Evolutionary conservation across 2,888 invertebrate genomes (phyloP).

Genomic region (Sesia apiformis): DNA sequence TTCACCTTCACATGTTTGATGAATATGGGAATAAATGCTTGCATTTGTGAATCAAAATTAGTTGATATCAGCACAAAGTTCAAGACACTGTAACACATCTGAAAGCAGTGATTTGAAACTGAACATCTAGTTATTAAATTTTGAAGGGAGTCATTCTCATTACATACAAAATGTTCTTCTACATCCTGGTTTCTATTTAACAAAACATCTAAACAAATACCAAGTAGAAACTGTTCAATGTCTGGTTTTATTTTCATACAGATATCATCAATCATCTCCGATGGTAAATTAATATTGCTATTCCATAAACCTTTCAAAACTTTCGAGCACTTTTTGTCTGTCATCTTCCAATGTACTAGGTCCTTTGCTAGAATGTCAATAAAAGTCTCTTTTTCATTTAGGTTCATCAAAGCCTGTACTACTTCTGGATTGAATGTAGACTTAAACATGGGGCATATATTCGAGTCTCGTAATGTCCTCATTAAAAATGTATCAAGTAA

Average conservation of each 20-base stretch:
- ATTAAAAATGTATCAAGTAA: slow-evolving; percentile 45
- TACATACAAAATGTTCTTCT: slow-evolving; percentile 17
- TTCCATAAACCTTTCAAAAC: slow-evolving; percentile 41
- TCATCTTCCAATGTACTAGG: slow-evolving; percentile 33
- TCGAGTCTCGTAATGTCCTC: slow-evolving; percentile 30
- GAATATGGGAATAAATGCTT: slow-evolving; percentile 34
- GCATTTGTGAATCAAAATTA: slow-evolving; percentile 32
- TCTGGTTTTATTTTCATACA: slow-evolving; percentile 44
- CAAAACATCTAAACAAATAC: slow-evolving; percentile 23
- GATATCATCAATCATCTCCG: slow-evolving; percentile 26
- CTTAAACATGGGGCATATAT: slow-evolving; percentile 25
- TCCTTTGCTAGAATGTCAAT: slow-evolving; percentile 26
- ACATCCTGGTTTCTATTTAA: slow-evolving; percentile 16
- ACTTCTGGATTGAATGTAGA: slow-evolving; percentile 38
- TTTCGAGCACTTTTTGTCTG: slow-evolving; percentile 18
- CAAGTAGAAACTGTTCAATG: slow-evolving; percentile 38
- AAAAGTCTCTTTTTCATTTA: slow-evolving; percentile 25
- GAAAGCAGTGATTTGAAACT: slow-evolving; percentile 44
- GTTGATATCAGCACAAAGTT: slow-evolving; percentile 42
- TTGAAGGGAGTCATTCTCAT: slow-evolving; percentile 12
- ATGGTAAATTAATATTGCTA: slow-evolving; percentile 11
- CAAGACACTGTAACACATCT: slow-evolving; percentile 41
- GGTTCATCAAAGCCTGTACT: slow-evolving; percentile 46
- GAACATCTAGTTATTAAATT: slow-evolving; percentile 32
- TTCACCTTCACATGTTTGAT: slow-evolving; percentile 26